Base-by-base conservation (phyloP, 2,797 vertebrate species). In the Amblyraja radiata region DNA sequence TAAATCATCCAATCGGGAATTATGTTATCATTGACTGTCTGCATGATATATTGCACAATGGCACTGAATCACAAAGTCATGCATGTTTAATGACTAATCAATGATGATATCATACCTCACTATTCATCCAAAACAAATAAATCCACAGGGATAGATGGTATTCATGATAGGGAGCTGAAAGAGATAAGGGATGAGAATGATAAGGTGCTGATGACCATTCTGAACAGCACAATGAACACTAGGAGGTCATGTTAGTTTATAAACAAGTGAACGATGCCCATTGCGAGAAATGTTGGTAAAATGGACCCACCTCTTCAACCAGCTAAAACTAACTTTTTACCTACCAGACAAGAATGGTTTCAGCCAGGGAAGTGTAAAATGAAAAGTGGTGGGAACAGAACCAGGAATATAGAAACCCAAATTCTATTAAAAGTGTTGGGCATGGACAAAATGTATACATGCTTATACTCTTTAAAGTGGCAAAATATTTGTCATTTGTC, bases 61-160 rank as follows among this genome's bases (percentile, higher is more conserved):
- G 63, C 84, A 68, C 61, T 18, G 61, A 88, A 68, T 68, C 63
- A 68, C 84, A 88, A 88, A 88, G 63, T 88, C n/a, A 65, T 88
- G 63, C 84, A 88, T 88, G 63, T 68, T 88, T 88, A 88, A 88
- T n/a, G 84, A 88, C 84, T 88, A 88, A 88, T 68, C 84, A 88
- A 88, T 88, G 28, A 88, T 88, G 84, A 88, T 68, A 68, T 88
- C 84, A 88, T 88, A 88, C 61, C n/a, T 88, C 84, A 65, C 63
- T 88, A 68, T 88, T 68, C 84, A 68, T 88, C 61, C 63, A 88
- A 88, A 88, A 68, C 84, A 88, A 88, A 68, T 68, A 88, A 88
- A 88, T 88, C 84, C 63, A 18, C 84, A 88, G 61, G 61, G n/a
- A 7, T 88, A n/a, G 63, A 2, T 36, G 7, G 84, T 36, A 36